Evolutionary conservation across 2,113 vertebrate species (phyloP).

Genomic region (Pterocles orientalis): DNA sequence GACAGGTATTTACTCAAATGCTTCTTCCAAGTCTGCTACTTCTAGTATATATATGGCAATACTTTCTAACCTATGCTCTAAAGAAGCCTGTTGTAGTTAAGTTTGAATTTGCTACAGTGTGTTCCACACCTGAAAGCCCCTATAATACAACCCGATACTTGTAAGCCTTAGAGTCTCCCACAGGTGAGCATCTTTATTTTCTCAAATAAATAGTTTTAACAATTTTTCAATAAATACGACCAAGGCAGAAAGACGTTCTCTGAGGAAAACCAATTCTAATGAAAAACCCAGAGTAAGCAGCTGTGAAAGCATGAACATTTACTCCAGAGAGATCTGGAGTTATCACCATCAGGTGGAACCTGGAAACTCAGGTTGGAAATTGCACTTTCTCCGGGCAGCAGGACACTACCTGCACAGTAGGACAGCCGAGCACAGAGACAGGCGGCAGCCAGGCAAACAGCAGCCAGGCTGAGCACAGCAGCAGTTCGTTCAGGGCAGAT

Average conservation of each 20-base stretch:
- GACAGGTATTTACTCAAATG: background rate
- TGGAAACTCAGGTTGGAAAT: background rate
- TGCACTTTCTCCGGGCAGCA: background rate
- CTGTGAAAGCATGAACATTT: background rate
- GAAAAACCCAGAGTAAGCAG: background rate
- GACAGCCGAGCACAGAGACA: accelerated
- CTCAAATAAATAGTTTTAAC: background rate
- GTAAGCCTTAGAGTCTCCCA: background rate
- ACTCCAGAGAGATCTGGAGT: background rate
- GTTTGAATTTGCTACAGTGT: background rate
- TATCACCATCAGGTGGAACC: background rate
- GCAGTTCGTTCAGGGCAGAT: background rate
- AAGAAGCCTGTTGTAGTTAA: background rate
- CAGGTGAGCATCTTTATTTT: background rate
- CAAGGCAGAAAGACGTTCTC: background rate
- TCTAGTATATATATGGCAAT: accelerated
- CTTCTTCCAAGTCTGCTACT: background rate
- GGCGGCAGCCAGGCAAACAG: background rate
- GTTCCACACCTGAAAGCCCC: background rate
- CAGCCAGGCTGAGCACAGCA: accelerated
- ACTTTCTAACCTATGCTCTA: background rate
- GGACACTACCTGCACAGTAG: background rate
- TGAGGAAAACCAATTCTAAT: background rate
- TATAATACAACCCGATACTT: background rate
- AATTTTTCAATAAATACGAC: background rate